Percentiles rank a stretch among this genome's conserved stretches.
These are phyloP conservation scores for Zaprionus ghesquierei DNA, from an alignment of 1,140 invertebrate species.

Conservation along the genomic window DNA sequence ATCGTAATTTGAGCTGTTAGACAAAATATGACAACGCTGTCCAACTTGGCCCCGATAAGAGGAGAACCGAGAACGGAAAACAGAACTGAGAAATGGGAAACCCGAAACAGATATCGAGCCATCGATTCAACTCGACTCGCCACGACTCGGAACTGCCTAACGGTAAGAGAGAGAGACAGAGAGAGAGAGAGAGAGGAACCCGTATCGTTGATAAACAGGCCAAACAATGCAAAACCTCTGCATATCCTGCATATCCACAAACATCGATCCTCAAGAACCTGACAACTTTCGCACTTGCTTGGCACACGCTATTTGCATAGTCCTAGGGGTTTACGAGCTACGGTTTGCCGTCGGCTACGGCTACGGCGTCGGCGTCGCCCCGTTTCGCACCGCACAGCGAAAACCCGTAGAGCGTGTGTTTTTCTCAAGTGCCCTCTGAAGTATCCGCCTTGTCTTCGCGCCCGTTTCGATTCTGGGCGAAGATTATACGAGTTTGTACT, in stretches of 20 bases:
- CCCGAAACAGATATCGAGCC: slow-evolving; percentile 39
- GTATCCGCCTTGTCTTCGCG: slow-evolving; percentile 40
- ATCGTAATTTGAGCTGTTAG: slow-evolving; percentile 80
- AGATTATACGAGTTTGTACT: not conserved
- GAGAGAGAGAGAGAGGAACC: not conserved
- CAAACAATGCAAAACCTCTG: slow-evolving; percentile 35
- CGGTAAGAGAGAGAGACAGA: too few relatives aligned
- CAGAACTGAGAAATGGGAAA: not conserved
- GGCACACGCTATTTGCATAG: slow-evolving; percentile 63
- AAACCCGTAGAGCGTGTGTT: not conserved
- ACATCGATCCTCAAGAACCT: slow-evolving; percentile 45
- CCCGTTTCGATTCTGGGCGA: slow-evolving; percentile 4
- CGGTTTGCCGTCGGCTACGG: not conserved
- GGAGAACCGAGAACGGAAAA: not conserved
- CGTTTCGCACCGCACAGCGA: not conserved
- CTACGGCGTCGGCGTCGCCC: too few relatives aligned
- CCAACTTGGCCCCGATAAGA: slow-evolving; percentile 44
- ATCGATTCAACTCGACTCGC: slow-evolving; percentile 9
- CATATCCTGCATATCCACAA: slow-evolving; percentile 21
- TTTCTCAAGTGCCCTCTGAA: slow-evolving; percentile 51
- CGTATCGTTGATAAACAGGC: not conserved
- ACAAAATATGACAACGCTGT: slow-evolving; percentile 71
- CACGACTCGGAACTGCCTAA: not conserved
- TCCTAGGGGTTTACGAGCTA: not conserved
- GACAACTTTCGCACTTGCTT: slow-evolving; percentile 66